Conservation (phyloP, 1,140 invertebrate genomes). For the Drosophila navojoa region DNA sequence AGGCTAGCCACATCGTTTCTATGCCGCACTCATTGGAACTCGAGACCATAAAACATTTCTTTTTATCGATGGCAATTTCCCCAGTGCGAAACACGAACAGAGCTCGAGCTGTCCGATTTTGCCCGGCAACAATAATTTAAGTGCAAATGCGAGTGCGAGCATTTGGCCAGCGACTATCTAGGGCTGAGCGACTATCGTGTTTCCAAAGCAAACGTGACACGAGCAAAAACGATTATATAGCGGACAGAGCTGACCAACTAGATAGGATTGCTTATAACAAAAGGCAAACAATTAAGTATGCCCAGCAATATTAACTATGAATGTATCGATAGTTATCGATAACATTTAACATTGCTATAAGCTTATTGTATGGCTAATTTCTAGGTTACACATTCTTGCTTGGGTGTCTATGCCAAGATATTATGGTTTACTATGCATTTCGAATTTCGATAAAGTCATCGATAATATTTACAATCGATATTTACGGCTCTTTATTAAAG, state of each 20-base stretch:
- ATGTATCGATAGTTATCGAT: too few species aligned
- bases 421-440: too few species aligned
- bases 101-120: slow-evolving; percentile 18
- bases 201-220: background rate
- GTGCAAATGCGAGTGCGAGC: slow-evolving; percentile 46
- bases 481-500: too few species aligned
- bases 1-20: slow-evolving; percentile 4
- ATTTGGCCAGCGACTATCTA: slow-evolving; percentile 8
- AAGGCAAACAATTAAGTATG: background rate
- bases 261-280: too few species aligned
- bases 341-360: too few species aligned
- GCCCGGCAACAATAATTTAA: slow-evolving; percentile 59
- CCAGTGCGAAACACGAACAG: slow-evolving; percentile 30
- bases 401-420: too few species aligned
- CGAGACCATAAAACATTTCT: slow-evolving; percentile 38
- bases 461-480: too few species aligned
- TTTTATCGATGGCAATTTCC: slow-evolving; percentile 58
- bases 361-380: too few species aligned
- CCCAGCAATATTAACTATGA: too few species aligned
- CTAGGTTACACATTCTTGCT: too few species aligned
- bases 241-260: too few species aligned
- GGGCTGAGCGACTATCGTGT: background rate
- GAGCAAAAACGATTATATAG: background rate
- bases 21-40: slow-evolving; percentile 5
- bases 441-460: too few species aligned